Evolutionary conservation across 2,888 invertebrate genomes (phyloP), one percentile per base, ranked within the genome.

Genomic region (Leptura quadrifasciata): DNA sequence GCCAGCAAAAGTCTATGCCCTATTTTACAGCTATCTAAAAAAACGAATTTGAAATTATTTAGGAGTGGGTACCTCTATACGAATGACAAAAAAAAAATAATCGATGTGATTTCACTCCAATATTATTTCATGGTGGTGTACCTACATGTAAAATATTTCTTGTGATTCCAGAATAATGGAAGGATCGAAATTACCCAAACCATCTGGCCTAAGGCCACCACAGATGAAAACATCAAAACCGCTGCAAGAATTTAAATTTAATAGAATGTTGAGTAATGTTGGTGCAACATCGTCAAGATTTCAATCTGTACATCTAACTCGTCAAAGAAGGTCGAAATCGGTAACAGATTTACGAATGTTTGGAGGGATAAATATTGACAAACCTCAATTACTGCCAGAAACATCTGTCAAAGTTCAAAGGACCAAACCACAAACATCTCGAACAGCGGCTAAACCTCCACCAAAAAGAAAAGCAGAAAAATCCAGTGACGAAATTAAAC

Each of bases 401-500:
- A 18, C 17, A 6, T 17, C 17, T 5, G 6, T 0, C 10, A 31
- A 31, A n/a, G 60, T n/a, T 0, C 60, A 61, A 31, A 9, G 4
- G 0, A n/a, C 31, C 2, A 31, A 2, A 17, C n/a, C 60, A 31
- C 17, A 27, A 9, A n/a, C n/a, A n/a, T n/a, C n/a, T n/a, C n/a
- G n/a, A n/a, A n/a, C n/a, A n/a, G 12, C 10, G 9, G 17, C 2
- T 17, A 65, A 65, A 54, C 17, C 15, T 27, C 20, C 69, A n/a
- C 58, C 10, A 18, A 69, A 69, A 35, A 60, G 58, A 31, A 69
- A 69, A 58, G 69, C 15, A 9, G 69, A 47, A 64, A 76, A 78
- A 57, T 54, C 18, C 24, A 79, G 79, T 27, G 72, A 80, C 12
- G 78, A 74, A 27, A 58, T 71, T n/a, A 84, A 82, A 76, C 71